Conservation (phyloP, 2,797 vertebrate genomes). For the Enteromius anoplus region DNA sequence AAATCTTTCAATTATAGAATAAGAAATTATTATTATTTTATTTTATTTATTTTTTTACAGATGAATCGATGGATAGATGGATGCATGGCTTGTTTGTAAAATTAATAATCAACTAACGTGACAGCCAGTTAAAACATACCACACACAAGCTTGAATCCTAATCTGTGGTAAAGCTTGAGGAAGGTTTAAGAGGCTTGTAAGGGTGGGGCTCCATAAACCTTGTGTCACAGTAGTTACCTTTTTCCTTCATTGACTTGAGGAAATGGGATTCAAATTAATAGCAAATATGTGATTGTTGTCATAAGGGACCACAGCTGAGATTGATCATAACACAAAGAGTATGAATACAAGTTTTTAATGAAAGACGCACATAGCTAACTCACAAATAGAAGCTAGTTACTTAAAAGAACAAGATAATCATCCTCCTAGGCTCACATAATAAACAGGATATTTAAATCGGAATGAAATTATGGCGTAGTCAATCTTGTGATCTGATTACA, state of each 20-base stretch:
- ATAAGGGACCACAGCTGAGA: slow-evolving; percentile 7
- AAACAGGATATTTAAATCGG: slow-evolving; percentile 43
- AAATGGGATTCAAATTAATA: slow-evolving; percentile 39
- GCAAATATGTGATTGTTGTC: slow-evolving; percentile 18
- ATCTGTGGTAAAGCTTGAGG: background rate
- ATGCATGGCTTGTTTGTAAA: background rate
- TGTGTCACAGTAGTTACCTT: slow-evolving; percentile 14
- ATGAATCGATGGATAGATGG: too few relatives aligned
- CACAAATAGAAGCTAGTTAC: background rate
- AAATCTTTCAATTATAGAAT: too few relatives aligned
- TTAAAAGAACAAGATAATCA: slow-evolving; percentile 39
- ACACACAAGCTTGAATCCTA: background rate
- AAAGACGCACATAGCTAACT: background rate
- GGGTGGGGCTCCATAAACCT: slow-evolving; percentile 6
- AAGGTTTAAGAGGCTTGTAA: background rate
- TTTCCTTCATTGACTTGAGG: slow-evolving; percentile 10
- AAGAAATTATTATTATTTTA: too few relatives aligned
- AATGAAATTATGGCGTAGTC: slow-evolving; percentile 35
- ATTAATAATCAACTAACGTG: background rate
- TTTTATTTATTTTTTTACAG: too few relatives aligned
- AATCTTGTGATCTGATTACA: slow-evolving; percentile 47
- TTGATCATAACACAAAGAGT: background rate
- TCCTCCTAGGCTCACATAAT: slow-evolving; percentile 30
- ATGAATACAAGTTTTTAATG: background rate
- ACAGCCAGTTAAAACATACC: background rate